Percentiles rank a stretch among this genome's conserved stretches.
Conservation (phyloP, 2,797 vertebrate species). For the Sebastes baramenuke region DNA sequence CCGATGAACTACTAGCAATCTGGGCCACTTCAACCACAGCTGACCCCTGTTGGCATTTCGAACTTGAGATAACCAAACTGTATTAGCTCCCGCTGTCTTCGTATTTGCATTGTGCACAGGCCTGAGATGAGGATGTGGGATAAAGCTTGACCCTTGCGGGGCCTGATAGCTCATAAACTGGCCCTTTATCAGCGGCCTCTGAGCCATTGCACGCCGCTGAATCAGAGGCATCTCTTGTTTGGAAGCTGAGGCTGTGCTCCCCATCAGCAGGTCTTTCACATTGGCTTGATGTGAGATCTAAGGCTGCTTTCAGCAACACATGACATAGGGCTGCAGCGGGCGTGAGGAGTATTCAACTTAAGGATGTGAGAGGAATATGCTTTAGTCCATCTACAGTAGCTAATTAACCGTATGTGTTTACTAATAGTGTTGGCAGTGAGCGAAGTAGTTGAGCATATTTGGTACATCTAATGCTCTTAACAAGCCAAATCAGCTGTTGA, state of each 20-base stretch:
- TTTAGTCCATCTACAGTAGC: slow-evolving; percentile 6
- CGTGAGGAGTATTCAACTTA: slow-evolving; percentile 1
- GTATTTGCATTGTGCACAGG: slow-evolving; percentile 26
- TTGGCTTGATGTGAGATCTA: slow-evolving; percentile 35
- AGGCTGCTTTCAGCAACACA: slow-evolving; percentile 19
- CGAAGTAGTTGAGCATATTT: background rate
- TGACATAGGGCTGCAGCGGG: background rate
- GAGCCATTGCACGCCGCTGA: slow-evolving; percentile 25
- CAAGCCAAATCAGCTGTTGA: background rate
- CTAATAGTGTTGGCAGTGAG: background rate
- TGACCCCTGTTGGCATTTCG: slow-evolving; percentile 58
- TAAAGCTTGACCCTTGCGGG: slow-evolving; percentile 61
- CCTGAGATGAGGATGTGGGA: slow-evolving; percentile 46
- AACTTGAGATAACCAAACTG: slow-evolving; percentile 62
- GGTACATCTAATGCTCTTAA: slow-evolving; percentile 8
- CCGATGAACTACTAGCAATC: slow-evolving; percentile 1
- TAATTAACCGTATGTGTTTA: slow-evolving; percentile 22
- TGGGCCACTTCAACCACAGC: slow-evolving; percentile 20
- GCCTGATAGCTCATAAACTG: slow-evolving; percentile 51
- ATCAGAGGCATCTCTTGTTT: slow-evolving; percentile 64
- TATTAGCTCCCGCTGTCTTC: slow-evolving; percentile 32
- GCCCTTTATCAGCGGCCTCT: slow-evolving; percentile 53
- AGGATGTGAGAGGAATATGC: background rate
- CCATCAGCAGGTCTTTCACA: slow-evolving; percentile 48
- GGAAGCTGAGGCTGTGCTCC: slow-evolving; percentile 32